phyloP scores from a whole-genome alignment of 2,113 vertebrate genomes.

The Paratilapia polleni region DNA sequence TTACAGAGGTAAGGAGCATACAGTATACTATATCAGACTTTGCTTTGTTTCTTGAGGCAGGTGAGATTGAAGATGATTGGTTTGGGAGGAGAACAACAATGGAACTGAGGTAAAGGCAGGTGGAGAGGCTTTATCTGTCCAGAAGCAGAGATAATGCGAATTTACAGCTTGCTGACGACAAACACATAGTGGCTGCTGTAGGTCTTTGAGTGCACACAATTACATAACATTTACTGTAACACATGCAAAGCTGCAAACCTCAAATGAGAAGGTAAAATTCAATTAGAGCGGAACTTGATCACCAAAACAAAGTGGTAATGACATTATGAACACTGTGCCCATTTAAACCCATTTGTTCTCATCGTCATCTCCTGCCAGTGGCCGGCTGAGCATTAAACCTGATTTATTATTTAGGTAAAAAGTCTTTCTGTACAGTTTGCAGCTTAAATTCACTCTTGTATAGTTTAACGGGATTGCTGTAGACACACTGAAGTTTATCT shows the following conservation, averaged over 20 bases:
- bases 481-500: neutral
- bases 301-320: conserved; percentile 1
- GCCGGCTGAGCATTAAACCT: neutral
- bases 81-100: conserved; percentile 6
- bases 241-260: neutral
- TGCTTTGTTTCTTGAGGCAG: neutral
- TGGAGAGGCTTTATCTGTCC: neutral
- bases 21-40: neutral
- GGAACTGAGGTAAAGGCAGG: neutral
- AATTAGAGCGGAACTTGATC: conserved; percentile 49
- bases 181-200: neutral
- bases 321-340: conserved; percentile 17
- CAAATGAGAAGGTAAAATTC: conserved; percentile 12
- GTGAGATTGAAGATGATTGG: conserved; percentile 6
- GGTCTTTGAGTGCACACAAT: neutral
- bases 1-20: neutral
- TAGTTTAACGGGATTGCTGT: neutral
- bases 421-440: neutral
- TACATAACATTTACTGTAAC: neutral
- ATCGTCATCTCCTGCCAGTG: neutral
- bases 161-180: neutral
- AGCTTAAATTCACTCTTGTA: neutral
- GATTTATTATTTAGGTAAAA: neutral
- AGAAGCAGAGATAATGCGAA: neutral
- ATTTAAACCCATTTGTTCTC: conserved; percentile 19